Percentiles rank a stretch among this genome's conserved stretches.
phyloP scores from a whole-genome alignment of 2,797 vertebrate species.

The Halcyon leucocephala region DNA sequence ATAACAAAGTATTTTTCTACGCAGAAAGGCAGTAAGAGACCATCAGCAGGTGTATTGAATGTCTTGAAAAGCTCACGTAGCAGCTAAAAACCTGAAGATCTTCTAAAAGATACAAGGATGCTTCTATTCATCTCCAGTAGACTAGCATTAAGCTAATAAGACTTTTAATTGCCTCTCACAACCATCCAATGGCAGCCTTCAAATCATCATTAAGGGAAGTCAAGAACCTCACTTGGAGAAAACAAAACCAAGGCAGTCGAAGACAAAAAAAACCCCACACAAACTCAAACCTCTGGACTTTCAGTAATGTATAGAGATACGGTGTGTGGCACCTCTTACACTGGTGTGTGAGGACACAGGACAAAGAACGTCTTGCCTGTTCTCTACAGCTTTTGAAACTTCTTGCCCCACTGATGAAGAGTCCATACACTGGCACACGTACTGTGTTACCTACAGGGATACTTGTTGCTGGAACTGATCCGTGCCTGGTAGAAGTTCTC shows the following conservation, averaged over 20 bases:
- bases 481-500: background rate
- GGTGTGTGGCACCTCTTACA: background rate
- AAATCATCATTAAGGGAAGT: background rate
- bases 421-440: accelerated
- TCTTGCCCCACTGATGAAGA: background rate
- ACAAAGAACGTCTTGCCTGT: background rate
- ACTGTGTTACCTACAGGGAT: background rate
- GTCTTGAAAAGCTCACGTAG: background rate
- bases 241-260: background rate
- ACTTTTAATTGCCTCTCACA: background rate
- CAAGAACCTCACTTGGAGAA: background rate
- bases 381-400: background rate
- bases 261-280: background rate
- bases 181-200: background rate
- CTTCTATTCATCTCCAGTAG: background rate
- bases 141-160: background rate
- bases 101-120: background rate
- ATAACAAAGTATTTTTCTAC: background rate
- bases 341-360: background rate
- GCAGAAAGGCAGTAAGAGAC: background rate
- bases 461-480: background rate
- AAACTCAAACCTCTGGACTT: background rate
- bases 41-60: background rate
- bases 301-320: background rate
- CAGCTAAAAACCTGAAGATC: background rate